Conservation (phyloP, 2,797 vertebrate species). For the Adelosebastes latens region DNA sequence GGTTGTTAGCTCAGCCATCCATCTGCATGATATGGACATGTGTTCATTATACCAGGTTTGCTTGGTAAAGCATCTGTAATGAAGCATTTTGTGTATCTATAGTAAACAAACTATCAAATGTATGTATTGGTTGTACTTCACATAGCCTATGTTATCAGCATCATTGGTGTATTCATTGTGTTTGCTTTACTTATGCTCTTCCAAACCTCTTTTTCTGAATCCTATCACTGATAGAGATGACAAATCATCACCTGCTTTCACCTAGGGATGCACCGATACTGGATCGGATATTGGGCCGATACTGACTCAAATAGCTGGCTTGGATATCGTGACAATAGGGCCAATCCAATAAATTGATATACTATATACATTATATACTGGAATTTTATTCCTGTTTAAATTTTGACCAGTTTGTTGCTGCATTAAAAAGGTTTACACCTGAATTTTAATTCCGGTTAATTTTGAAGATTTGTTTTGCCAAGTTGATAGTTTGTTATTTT, state of each 20-base stretch:
- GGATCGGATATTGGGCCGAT: no score
- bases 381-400: no score
- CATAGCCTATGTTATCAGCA: not conserved
- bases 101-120: not conserved
- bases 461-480: no score
- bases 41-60: not conserved
- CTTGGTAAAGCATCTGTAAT: not conserved
- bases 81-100: not conserved
- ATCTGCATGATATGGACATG: not conserved
- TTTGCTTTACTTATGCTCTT: not conserved
- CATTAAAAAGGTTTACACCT: no score
- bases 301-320: no score
- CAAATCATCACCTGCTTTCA: not conserved
- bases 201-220: not conserved
- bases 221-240: not conserved
- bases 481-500: no score
- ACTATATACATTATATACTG: no score
- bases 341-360: fast-evolving
- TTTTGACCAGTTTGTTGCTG: no score
- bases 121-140: not conserved
- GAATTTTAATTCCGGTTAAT: no score
- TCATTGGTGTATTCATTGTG: not conserved
- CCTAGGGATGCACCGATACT: fast-evolving
- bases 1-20: not conserved
- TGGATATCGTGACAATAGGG: no score